phyloP scores from a whole-genome alignment of 2,113 vertebrate genomes.

The Lycaon pictus region DNA sequence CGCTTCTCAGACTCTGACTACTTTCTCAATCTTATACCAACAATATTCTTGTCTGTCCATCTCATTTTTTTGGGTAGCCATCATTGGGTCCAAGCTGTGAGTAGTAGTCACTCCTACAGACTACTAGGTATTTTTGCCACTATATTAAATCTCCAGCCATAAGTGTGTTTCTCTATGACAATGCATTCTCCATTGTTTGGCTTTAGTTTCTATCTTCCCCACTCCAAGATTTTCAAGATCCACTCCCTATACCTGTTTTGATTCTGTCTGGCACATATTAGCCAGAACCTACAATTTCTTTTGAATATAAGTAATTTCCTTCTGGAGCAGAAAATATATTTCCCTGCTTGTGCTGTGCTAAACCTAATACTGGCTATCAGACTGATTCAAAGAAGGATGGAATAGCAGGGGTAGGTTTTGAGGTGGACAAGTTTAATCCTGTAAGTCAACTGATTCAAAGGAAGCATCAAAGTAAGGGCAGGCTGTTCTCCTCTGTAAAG shows the following conservation, averaged over 20 bases:
- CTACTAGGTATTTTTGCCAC: not conserved
- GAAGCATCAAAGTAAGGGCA: not conserved
- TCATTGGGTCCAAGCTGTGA: not conserved
- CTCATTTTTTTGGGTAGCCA: not conserved
- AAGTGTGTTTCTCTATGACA: not conserved
- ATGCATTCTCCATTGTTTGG: not conserved
- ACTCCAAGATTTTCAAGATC: not conserved
- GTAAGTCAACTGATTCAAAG: not conserved
- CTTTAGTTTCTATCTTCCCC: not conserved
- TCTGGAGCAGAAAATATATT: not conserved
- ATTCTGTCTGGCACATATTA: not conserved
- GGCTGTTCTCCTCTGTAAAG: not conserved
- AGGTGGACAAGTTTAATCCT: not conserved
- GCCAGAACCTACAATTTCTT: not conserved
- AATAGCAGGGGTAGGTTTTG: not conserved
- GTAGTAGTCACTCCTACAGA: not conserved
- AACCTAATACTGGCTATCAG: not conserved
- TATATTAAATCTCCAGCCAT: not conserved
- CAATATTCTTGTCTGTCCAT: not conserved
- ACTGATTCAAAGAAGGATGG: not conserved
- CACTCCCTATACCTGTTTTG: not conserved
- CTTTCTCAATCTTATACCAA: not conserved
- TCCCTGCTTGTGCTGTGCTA: not conserved
- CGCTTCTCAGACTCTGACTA: not conserved
- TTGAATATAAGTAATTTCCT: not conserved